phyloP scores from a whole-genome alignment of 2,797 vertebrate species.

The Hapalemur alaotrensis region DNA sequence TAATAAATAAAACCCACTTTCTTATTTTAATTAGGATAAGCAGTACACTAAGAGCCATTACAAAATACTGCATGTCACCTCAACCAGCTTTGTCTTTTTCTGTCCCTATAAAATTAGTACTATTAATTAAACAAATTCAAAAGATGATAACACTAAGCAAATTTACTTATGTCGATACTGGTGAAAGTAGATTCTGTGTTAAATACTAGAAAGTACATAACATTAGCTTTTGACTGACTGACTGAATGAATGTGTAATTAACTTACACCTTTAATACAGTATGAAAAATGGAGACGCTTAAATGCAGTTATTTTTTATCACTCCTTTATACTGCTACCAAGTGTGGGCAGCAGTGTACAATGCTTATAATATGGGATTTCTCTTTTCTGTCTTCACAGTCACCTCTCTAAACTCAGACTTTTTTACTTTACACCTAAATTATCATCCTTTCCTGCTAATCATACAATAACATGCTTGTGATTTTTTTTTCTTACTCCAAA shows the following conservation, averaged over 20 bases:
- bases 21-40: constrained; percentile 23
- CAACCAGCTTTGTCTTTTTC: not conserved
- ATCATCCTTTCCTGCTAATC: not conserved
- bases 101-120: not conserved
- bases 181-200: not conserved
- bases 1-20: not conserved
- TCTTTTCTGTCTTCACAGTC: not conserved
- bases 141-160: not conserved
- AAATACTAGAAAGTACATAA: not conserved
- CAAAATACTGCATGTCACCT: not conserved
- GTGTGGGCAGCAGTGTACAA: not conserved
- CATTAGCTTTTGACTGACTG: not conserved
- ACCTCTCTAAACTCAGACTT: not conserved
- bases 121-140: not conserved
- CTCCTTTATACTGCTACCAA: not conserved
- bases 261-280: not conserved
- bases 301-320: not conserved
- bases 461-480: not conserved
- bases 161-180: not conserved
- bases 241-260: not conserved
- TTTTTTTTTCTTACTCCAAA: not conserved
- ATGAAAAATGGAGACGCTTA: not conserved
- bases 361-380: not conserved
- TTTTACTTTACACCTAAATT: not conserved
- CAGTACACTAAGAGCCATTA: not conserved